phyloP scores from a whole-genome alignment of 1,140 invertebrate species.

The Fragariocoptes setiger region DNA sequence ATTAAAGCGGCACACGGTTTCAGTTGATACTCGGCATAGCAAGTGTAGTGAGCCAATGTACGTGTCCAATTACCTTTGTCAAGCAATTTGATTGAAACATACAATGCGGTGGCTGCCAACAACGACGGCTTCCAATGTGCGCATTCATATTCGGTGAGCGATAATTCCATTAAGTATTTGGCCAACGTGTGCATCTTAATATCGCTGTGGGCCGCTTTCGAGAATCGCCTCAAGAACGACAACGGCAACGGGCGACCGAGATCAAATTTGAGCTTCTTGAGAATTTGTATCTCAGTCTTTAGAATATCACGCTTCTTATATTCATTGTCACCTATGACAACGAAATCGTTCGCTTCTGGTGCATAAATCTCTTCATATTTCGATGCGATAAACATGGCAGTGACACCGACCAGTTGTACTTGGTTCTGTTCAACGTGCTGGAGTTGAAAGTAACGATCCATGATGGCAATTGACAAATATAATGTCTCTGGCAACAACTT shows the following conservation, averaged over 20 bases:
- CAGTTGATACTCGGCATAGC: conserved; percentile 18
- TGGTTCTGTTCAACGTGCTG: conserved; percentile 26
- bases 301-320: conserved; percentile 9
- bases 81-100: conserved; percentile 25
- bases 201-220: conserved; percentile 34
- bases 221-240: conserved; percentile 51
- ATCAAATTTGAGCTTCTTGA: conserved; percentile 38
- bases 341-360: conserved; percentile 55
- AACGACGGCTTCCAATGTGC: conserved; percentile 43
- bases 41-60: conserved; percentile 20
- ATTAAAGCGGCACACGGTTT: conserved; percentile 16
- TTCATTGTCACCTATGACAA: conserved; percentile 6
- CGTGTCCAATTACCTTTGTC: conserved; percentile 16
- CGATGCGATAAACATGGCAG: conserved; percentile 70
- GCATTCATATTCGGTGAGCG: conserved; percentile 45
- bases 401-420: conserved; percentile 64
- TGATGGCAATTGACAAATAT: conserved; percentile 49
- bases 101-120: conserved; percentile 38
- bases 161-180: conserved; percentile 69
- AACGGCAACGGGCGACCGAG: conserved; percentile 51
- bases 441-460: conserved; percentile 69
- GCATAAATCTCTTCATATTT: conserved; percentile 97
- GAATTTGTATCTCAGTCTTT: conserved; percentile 14
- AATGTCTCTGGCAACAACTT: conserved; percentile 60
- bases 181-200: conserved; percentile 44